Base-by-base conservation (phyloP, 2,888 invertebrate species). In the Choristoneura rosaceana region DNA sequence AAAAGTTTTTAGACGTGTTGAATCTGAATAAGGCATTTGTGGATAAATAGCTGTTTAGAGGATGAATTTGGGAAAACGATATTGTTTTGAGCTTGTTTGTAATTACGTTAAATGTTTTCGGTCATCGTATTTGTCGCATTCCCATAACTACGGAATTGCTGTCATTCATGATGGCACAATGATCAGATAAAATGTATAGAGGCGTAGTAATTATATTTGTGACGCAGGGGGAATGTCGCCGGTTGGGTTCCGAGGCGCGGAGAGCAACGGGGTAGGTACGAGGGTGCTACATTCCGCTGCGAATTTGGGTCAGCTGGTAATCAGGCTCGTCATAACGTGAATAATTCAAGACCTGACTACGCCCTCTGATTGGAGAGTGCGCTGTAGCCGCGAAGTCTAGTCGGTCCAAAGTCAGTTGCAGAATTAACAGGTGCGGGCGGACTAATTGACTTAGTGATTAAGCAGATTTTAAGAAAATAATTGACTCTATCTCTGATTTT, bases 261-360 rank as follows among this genome's bases (percentile, higher is more conserved):
- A 73, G 59, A 34, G 61, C 41, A 9, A 69, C 77, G 78, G 79
- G 75, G 55, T 77, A 67, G 75, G 55, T 77, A 67, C 62, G 45
- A 70, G 77, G 76, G 80, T 76, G 77, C 80, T 82, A 80, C 79
- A 83, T 84, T 83, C 81, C 82, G 74, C 80, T 58, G 62, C 67
- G 74, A 73, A 79, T 81, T 79, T 76, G 84, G 90, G 90, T 89
- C 89, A 90, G 78, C 79, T 76, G 82, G 88, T 85, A 90, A 90
- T 90, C 87, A 86, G 81, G 78, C 78, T 81, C 81, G 83, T 85
- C 86, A 87, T 87, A 87, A 87, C 82, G 82, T 82, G 83, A 88
- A 87, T 87, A 81, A 89, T 84, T 84, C 81, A 86, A 81, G 74
- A 75, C 59, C 75, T 78, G 77, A 70, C 74, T 83, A 83, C 76